These are phyloP conservation scores for Drosophila azteca DNA, from an alignment of 1,140 invertebrate species.

Conservation along the genomic window DNA sequence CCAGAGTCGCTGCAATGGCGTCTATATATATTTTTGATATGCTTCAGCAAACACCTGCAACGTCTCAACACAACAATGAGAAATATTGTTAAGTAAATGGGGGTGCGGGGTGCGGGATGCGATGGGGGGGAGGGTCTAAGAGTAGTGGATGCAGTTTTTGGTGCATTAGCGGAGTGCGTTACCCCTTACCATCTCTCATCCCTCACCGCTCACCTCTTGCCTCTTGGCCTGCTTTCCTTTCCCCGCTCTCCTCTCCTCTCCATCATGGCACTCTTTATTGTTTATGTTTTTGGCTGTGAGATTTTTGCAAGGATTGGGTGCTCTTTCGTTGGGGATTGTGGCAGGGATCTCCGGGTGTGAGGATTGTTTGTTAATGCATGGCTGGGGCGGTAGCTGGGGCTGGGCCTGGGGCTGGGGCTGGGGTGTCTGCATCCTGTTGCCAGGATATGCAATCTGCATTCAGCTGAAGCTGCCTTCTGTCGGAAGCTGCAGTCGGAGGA, in stretches of 20 bases:
- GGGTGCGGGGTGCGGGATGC: not conserved
- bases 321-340: conserved; percentile 16
- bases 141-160: conserved; percentile 60
- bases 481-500: not conserved
- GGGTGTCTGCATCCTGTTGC: conserved; percentile 44
- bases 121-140: not conserved
- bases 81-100: conserved; percentile 71
- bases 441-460: conserved; percentile 73
- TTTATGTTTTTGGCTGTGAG: conserved; percentile 62
- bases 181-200: conserved; percentile 7
- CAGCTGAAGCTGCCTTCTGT: conserved; percentile 4
- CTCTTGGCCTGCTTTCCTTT: not conserved
- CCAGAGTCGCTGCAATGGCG: conserved; percentile 11
- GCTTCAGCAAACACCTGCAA: conserved; percentile 78
- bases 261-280: conserved; percentile 60
- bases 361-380: conserved; percentile 62
- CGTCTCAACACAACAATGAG: conserved; percentile 78
- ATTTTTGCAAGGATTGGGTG: conserved; percentile 30
- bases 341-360: conserved; percentile 4
- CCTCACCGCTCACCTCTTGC: not conserved
- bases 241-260: not conserved
- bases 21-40: conserved; percentile 69
- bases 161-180: conserved; percentile 73
- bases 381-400: too few relatives aligned
- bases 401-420: conserved; percentile 19